Base-by-base conservation (phyloP, 2,113 vertebrate species). In the Anguilla japonica region DNA sequence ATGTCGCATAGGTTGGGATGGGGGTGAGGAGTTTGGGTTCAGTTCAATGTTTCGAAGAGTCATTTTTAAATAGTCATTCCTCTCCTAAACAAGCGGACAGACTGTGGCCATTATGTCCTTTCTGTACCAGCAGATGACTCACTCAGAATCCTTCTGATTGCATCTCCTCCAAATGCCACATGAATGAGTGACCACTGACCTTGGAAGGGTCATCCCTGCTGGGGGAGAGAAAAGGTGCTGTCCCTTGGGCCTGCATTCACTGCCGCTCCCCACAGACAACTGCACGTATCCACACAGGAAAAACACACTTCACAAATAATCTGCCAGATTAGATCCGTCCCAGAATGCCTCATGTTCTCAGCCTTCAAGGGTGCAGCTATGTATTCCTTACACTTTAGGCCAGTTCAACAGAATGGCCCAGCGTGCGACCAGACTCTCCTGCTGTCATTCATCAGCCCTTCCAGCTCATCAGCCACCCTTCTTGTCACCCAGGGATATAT, bases 401-500 rank as follows among this genome's bases (percentile, higher is more conserved):
- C 81, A 22, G 18, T 34, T 41, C n/a, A 50, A 41, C 7, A 20
- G 79, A 34, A 8, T 39, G 5, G 79, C 79, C 79, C 41, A 80
- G 34, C 13, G 2, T 40, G 79, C 4, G 39, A 40, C 13, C 71
- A 29, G 60, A 22, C 60, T 67, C 20, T 11, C 26, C 71, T 26
- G 9, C 20, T 83, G 5, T 56, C 34, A 41, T 86, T 29, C 8
- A 41, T 82, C 46, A 67, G 14, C 56, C 50, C 14, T 29, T 18
- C 22, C 20, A 15, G 43, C 9, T 82, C 43, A n/a, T 46, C 26
- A 82, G 15, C 34, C 3, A 22, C 20, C 20, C 57, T 43, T 84
- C 1, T 13, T 20, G 67, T 83, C 9, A 11, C 18, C 67, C 5
- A 57, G 29, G 22, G n/a, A 41, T 92, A 94, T 95, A 95, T 91